Percentiles rank a stretch among this genome's conserved stretches.
phyloP scores from a whole-genome alignment of 2,888 invertebrate genomes.

The Rhamphomyia laevipes region DNA sequence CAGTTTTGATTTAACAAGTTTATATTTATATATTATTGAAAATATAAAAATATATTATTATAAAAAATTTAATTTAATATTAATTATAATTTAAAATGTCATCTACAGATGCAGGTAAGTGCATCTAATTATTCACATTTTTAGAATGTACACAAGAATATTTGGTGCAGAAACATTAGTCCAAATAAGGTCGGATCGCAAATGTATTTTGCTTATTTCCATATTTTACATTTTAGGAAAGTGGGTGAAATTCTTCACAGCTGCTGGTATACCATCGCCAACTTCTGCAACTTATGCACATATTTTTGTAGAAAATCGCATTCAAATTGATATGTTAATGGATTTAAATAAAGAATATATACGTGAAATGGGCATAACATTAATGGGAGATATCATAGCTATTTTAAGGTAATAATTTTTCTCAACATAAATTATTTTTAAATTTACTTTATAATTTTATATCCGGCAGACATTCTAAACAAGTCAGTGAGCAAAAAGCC shows the following conservation, averaged over 20 bases:
- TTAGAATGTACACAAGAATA: too few species aligned
- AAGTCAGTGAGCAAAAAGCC: conserved; percentile 46
- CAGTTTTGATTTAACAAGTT: too few species aligned
- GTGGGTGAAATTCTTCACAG: conserved; percentile 80
- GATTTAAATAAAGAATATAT: conserved; percentile 80
- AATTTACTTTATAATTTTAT: not conserved
- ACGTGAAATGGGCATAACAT: conserved; percentile 75
- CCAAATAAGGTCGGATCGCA: too few species aligned
- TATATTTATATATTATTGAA: not conserved
- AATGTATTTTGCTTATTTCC: too few species aligned
- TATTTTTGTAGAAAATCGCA: conserved; percentile 76
- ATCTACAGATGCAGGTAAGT: too few species aligned
- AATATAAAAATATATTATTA: too few species aligned
- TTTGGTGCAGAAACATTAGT: too few species aligned
- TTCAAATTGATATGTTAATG: conserved; percentile 72
- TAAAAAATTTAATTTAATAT: too few species aligned
- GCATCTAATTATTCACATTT: too few species aligned
- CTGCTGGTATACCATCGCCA: conserved; percentile 65
- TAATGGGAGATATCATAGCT: conserved; percentile 58
- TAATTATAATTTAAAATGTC: too few species aligned
- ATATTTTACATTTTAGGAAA: conserved; percentile 21
- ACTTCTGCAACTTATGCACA: conserved; percentile 74
- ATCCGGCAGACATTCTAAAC: conserved; percentile 43
- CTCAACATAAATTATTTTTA: not conserved
- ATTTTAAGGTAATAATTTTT: conserved; percentile 46